Evolutionary conservation across 1,140 invertebrate genomes (phyloP), one percentile per base, ranked within the genome.

Genomic region (Conus betulinus): DNA sequence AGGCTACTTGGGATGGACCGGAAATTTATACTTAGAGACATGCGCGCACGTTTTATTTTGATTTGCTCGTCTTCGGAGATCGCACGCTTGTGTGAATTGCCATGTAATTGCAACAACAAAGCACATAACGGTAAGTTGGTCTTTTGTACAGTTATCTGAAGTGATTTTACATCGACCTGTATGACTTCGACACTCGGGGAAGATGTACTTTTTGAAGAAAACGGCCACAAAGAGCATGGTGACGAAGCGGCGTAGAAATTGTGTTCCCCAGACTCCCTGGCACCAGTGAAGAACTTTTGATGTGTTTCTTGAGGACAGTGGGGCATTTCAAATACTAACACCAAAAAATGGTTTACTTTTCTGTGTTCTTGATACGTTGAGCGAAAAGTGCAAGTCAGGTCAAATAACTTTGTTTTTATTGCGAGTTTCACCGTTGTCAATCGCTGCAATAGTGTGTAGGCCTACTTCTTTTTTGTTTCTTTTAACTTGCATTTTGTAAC

Each of bases 41-140:
- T 87, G 85, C 85, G 85, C 85, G 79, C 85, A 87, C 52, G 85
- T 87, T 87, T 87, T 87, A 87, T 87, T 87, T 87, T 87, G 85
- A 87, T 87, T 87, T 87, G 71, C 71, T 87, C 71, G 71, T 53
- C 52, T 57, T 25, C 63, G 52, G 71, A 55, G 85, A 71, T 27
- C 39, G 74, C 85, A 87, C 85, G 85, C 85, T 87, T 57, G 85
- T 76, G 74, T 7, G 23, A 87, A 87, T 87, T 87, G 85, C 67
- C 85, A 87, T 87, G 85, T 87, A 87, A 87, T 87, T 87, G 74
- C 74, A n/a, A 53, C 71, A 87, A 78, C 71, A 79, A 87, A 87
- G 71, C 71, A 67, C 52, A 87, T 74, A 15, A 13, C 74, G 74
- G 85, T 87, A 78, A 87, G 85, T 87, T 53, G 11, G 15, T 78